phyloP scores from a whole-genome alignment of 2,113 vertebrate species.

The Melierax canorus region DNA sequence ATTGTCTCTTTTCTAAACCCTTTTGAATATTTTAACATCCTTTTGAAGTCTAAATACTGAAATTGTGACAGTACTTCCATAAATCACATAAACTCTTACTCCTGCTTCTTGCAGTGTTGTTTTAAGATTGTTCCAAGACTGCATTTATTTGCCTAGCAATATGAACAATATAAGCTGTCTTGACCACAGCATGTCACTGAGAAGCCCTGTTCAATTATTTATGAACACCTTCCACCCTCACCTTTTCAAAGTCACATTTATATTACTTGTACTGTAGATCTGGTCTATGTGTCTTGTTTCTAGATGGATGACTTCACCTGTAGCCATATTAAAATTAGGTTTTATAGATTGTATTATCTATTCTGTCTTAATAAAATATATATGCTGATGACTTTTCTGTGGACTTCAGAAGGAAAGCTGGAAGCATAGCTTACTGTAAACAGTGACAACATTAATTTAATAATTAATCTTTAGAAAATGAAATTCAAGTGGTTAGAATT shows the following conservation, averaged over 20 bases:
- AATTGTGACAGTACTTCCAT: not conserved
- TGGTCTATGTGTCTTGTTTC: not conserved
- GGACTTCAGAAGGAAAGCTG: not conserved
- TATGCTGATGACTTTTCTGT: not conserved
- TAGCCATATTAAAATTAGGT: not conserved
- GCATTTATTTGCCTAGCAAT: not conserved
- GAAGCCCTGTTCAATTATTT: not conserved
- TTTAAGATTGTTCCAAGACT: not conserved
- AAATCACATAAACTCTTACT: not conserved
- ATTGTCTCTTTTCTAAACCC: not conserved
- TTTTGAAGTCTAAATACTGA: not conserved
- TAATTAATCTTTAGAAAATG: not conserved
- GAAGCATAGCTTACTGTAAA: not conserved
- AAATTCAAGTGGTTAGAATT: not conserved
- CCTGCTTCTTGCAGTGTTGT: not conserved
- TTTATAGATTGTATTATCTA: not conserved
- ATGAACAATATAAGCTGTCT: not conserved
- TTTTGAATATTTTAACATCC: not conserved
- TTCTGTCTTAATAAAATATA: not conserved
- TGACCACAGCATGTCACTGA: not conserved
- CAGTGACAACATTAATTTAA: not conserved
- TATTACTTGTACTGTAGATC: not conserved
- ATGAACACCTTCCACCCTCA: not conserved
- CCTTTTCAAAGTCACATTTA: not conserved
- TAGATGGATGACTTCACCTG: not conserved